Conservation (phyloP, 2,888 invertebrate species). For the Cryptophagus acutangulus region DNA sequence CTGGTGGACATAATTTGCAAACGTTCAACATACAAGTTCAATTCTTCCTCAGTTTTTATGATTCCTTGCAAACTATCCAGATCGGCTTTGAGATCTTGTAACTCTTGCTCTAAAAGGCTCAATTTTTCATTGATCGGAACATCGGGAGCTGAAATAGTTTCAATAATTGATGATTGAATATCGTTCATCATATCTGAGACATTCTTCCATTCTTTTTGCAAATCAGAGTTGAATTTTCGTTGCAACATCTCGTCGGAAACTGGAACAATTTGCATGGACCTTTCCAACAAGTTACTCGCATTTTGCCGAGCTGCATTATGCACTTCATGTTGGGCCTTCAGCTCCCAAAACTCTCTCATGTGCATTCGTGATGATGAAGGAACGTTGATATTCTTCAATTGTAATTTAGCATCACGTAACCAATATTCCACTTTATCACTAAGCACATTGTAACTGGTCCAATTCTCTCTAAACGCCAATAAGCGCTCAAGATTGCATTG, state of each 20-base stretch:
- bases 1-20: constrained; percentile 71
- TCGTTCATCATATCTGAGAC: constrained; percentile 60
- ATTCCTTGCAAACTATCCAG: constrained; percentile 71
- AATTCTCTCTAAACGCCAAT: constrained; percentile 71
- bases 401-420: constrained; percentile 69
- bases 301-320: constrained; percentile 73
- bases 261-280: constrained; percentile 71
- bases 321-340: constrained; percentile 82
- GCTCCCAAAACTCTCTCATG: constrained; percentile 81
- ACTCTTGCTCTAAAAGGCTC: constrained; percentile 68
- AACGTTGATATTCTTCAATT: constrained; percentile 60
- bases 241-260: constrained; percentile 82
- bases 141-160: constrained; percentile 67
- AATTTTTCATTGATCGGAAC: constrained; percentile 72
- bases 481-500: constrained; percentile 67
- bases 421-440: constrained; percentile 71
- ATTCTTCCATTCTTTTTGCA: constrained; percentile 71
- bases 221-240: constrained; percentile 69
- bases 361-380: constrained; percentile 63
- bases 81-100: constrained; percentile 66
- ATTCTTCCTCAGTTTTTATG: constrained; percentile 77
- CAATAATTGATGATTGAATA: constrained; percentile 64
- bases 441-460: constrained; percentile 69
- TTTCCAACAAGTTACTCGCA: constrained; percentile 68
- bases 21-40: constrained; percentile 74